A percentile compares a stretch with the other conserved stretches of the same genome.
Evolutionary conservation across 1,140 invertebrate genomes (phyloP).

Genomic region (Pseudomyrmex sp.): DNA sequence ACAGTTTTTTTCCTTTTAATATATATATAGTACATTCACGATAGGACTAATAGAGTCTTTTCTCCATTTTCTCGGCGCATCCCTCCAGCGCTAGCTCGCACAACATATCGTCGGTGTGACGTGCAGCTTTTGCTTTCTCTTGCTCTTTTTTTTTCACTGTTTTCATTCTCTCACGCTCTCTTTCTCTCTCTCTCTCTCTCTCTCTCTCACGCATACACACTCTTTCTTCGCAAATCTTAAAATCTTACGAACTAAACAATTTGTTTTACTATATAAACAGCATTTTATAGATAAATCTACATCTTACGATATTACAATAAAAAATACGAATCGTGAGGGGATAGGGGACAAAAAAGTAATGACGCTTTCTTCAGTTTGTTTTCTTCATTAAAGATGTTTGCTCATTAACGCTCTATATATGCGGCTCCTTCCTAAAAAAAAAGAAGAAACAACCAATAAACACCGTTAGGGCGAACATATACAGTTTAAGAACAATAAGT

Average conservation of each 20-base stretch:
- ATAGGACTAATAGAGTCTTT: constrained; percentile 51
- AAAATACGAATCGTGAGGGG: constrained; percentile 42
- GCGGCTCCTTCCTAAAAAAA: constrained; percentile 13
- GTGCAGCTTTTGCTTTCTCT: constrained; percentile 25
- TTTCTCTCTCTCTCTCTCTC: neutral
- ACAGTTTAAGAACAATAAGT: constrained; percentile 43
- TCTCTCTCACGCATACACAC: neutral
- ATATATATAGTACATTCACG: constrained; percentile 55
- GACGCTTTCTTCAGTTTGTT: neutral
- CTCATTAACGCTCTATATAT: constrained; percentile 49
- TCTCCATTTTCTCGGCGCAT: constrained; percentile 23
- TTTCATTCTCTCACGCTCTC: neutral
- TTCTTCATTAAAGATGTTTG: constrained; percentile 26
- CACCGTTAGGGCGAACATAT: constrained; percentile 13
- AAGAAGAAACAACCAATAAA: constrained; percentile 22
- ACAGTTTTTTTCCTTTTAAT: constrained; percentile 49
- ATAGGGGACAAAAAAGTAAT: constrained; percentile 41
- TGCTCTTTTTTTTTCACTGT: neutral
- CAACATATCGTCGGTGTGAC: constrained; percentile 47
- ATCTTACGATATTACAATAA: constrained; percentile 63
- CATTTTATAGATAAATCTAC: constrained; percentile 66
- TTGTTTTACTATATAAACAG: constrained; percentile 70
- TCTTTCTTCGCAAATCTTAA: constrained; percentile 54
- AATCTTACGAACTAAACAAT: constrained; percentile 72
- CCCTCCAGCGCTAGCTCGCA: constrained; percentile 3